Evolutionary conservation across 2,113 vertebrate genomes (phyloP).

Genomic region (Azemiops feae): DNA sequence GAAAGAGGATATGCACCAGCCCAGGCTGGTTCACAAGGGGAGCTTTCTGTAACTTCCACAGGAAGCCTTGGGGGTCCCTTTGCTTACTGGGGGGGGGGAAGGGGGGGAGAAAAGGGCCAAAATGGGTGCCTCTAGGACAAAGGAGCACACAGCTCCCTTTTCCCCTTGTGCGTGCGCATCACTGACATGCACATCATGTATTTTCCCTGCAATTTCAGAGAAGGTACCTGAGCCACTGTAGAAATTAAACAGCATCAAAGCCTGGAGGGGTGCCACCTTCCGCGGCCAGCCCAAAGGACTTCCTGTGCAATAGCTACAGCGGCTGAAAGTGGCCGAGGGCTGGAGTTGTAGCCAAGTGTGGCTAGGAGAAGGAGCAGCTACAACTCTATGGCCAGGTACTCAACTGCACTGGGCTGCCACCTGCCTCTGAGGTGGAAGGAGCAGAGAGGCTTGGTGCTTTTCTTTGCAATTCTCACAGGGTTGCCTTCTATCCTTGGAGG

Average conservation of each 20-base stretch:
- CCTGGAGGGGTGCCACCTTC: background rate
- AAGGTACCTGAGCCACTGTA: background rate
- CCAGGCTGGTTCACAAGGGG: background rate
- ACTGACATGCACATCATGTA: background rate
- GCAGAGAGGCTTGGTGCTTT: background rate
- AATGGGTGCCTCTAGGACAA: background rate
- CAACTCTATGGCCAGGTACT: background rate
- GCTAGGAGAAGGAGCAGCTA: background rate
- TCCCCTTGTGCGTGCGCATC: background rate
- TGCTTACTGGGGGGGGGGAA: background rate
- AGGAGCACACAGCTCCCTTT: background rate
- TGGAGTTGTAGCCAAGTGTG: too few species aligned
- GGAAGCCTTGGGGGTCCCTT: background rate
- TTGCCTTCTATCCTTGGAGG: background rate
- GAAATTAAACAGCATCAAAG: background rate
- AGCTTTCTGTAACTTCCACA: background rate
- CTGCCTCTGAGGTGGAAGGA: background rate
- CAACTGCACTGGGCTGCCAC: background rate
- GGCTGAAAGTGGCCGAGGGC: background rate
- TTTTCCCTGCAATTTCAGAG: background rate
- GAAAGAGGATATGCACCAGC: background rate
- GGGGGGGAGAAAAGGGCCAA: background rate
- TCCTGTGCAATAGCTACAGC: background rate
- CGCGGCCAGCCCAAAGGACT: too few species aligned
- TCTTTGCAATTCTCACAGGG: background rate